These are phyloP conservation scores for Anoplophora glabripennis DNA, from an alignment of 1,140 invertebrate species.

Conservation along the genomic window DNA sequence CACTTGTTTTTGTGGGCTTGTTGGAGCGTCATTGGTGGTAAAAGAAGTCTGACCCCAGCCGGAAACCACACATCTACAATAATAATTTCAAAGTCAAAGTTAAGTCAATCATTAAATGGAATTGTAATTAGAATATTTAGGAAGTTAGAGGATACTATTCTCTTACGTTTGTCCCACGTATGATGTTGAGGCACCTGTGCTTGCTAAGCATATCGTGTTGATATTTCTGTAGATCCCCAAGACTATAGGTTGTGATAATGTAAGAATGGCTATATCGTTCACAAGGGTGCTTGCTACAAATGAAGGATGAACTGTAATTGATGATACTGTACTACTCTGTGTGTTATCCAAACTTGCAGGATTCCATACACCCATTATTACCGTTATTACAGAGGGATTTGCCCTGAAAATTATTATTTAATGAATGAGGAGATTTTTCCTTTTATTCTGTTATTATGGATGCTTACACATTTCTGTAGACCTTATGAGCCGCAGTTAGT, in stretches of 20 bases:
- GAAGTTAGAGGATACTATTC: not conserved
- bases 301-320: slow-evolving; percentile 50
- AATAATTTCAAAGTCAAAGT: not conserved
- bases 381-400: slow-evolving; percentile 23
- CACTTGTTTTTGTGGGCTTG: slow-evolving; percentile 39
- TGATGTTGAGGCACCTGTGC: slow-evolving; percentile 25
- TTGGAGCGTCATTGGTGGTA: slow-evolving; percentile 29
- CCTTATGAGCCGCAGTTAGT: slow-evolving; percentile 46
- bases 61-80: slow-evolving; percentile 34
- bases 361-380: slow-evolving; percentile 34
- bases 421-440: too few species aligned
- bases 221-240: slow-evolving; percentile 53
- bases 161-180: slow-evolving; percentile 35
- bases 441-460: too few species aligned
- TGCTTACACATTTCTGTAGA: slow-evolving; percentile 33
- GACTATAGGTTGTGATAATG: slow-evolving; percentile 52
- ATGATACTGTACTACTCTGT: slow-evolving; percentile 25
- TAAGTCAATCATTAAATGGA: not conserved
- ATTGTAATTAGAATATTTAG: not conserved
- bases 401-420: slow-evolving; percentile 25
- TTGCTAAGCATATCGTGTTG: slow-evolving; percentile 57
- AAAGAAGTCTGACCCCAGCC: slow-evolving; percentile 41
- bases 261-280: slow-evolving; percentile 66
- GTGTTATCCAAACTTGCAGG: slow-evolving; percentile 22
- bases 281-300: slow-evolving; percentile 55